phyloP scores from a whole-genome alignment of 1,140 invertebrate species.

The Tribolium castaneum region DNA sequence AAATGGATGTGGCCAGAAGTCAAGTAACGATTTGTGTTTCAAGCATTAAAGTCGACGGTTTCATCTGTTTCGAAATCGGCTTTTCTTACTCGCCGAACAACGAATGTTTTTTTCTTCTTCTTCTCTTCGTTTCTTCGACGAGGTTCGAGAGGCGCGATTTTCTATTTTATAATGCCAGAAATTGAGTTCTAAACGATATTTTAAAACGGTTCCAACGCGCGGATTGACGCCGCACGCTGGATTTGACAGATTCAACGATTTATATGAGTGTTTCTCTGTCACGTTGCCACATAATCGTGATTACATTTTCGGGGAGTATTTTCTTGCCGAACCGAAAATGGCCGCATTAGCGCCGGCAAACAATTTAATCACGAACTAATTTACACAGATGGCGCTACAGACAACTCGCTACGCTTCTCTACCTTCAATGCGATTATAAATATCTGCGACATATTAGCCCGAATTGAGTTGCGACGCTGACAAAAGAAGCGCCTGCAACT shows the following conservation, averaged over 20 bases:
- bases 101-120: neutral
- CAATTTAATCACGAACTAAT: neutral
- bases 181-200: slow-evolving; percentile 19
- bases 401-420: neutral
- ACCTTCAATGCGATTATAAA: neutral
- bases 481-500: neutral
- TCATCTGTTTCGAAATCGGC: slow-evolving; percentile 4
- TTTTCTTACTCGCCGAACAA: neutral
- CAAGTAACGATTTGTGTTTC: slow-evolving; percentile 17
- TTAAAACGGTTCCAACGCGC: neutral
- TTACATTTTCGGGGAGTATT: neutral
- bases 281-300: slow-evolving; percentile 15
- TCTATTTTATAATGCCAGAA: slow-evolving; percentile 16
- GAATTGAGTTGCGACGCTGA: neutral
- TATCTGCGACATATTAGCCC: neutral
- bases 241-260: slow-evolving; percentile 15
- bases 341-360: neutral
- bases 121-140: neutral
- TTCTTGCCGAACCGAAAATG: slow-evolving; percentile 4
- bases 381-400: neutral
- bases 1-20: slow-evolving; percentile 16
- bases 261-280: slow-evolving; percentile 7
- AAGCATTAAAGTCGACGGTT: slow-evolving; percentile 2
- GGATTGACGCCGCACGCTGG: neutral
- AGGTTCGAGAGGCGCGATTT: neutral